Base-by-base conservation (phyloP, 2,113 vertebrate species). In the Dicentrarchus labrax region DNA sequence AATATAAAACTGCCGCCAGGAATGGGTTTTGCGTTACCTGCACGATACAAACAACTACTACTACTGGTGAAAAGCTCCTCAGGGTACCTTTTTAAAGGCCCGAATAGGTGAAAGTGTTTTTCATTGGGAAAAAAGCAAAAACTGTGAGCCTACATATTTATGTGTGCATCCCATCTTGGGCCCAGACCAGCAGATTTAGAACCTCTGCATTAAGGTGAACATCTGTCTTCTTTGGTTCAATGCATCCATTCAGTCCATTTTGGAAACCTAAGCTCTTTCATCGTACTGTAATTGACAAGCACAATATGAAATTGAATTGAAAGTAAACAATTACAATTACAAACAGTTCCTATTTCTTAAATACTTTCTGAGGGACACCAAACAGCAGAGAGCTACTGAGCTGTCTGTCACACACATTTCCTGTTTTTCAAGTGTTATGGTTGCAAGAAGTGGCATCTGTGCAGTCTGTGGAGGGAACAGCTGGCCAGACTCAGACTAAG, bases 401-500 rank as follows among this genome's bases (percentile, higher is more conserved):
- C 65, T 36, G 39, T 54, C 43, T 9, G 6, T 68, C 59, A n/a
- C 38, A 21, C 57, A 59, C 67, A 41, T 67, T 78, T 66, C 10
- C 51, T 60, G 24, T 57, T 61, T 87, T 56, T 81, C 45, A 72
- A 78, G 82, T 73, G 50, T 70, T 84, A n/a, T 47, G 85, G 60
- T 89, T 78, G 71, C 84, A 77, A 84, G 66, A 85, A 79, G 83
- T 78, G 45, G 67, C 89, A 89, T 91, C 90, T 88, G 85, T 84
- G 81, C 57, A 56, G 86, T 61, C 60, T 77, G 59, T 61, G 57
- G 82, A 72, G 86, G 82, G 82, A 92, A 91, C 93, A 93, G 91
- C 90, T 94, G 94, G 88, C 38, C 84, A 64, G 83, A 81, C 72
- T 86, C 86, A 43, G 72, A 78, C 62, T 87, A 82, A 89, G 76